phyloP scores from a whole-genome alignment of 2,113 vertebrate species.

The Cygnus buccinator region DNA sequence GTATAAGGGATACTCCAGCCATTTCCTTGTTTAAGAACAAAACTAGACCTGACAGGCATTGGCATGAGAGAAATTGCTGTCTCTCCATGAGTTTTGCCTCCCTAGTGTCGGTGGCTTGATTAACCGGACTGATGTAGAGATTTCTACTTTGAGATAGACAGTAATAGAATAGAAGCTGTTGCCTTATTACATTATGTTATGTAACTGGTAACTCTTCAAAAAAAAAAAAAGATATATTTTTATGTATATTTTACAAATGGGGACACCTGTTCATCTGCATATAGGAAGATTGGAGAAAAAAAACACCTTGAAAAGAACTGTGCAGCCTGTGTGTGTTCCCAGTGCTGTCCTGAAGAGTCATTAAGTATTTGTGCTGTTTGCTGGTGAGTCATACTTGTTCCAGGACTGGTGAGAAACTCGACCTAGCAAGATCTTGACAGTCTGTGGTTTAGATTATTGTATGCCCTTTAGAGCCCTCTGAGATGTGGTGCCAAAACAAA shows the following conservation, averaged over 20 bases:
- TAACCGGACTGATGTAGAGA: background rate
- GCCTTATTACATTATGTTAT: background rate
- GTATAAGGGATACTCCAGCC: background rate
- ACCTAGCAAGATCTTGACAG: background rate
- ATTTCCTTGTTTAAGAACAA: background rate
- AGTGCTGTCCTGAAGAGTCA: background rate
- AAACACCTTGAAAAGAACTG: background rate
- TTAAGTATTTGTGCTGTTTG: background rate
- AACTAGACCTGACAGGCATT: background rate
- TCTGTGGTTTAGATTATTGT: background rate
- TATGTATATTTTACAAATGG: background rate
- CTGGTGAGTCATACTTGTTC: constrained; percentile 26
- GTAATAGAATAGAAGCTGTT: background rate
- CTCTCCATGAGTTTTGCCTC: background rate
- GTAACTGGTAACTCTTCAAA: background rate
- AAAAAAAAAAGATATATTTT: background rate
- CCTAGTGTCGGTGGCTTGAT: background rate
- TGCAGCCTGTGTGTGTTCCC: background rate
- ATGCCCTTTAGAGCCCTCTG: background rate
- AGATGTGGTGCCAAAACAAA: constrained; percentile 16
- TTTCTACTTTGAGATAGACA: background rate
- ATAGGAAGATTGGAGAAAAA: background rate
- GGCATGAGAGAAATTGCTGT: background rate
- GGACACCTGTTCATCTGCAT: background rate
- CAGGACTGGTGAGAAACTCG: background rate